phyloP scores from a whole-genome alignment of 2,797 vertebrate species.

The Pterois miles region DNA sequence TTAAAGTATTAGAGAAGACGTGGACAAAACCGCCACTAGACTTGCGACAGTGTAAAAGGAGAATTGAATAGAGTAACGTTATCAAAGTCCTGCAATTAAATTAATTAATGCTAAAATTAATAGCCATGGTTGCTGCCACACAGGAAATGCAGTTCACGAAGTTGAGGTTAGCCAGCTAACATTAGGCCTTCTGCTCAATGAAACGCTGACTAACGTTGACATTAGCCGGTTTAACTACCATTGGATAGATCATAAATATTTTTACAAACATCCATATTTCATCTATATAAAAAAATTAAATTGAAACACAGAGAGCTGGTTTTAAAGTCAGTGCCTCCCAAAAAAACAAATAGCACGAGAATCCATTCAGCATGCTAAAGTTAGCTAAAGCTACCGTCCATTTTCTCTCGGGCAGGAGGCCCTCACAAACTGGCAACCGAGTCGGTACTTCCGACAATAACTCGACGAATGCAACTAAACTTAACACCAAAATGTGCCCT shows the following conservation, averaged over 20 bases:
- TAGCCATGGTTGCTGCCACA: not conserved
- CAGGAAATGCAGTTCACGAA: not conserved
- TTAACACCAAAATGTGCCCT: rapidly evolving
- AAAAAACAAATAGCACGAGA: not conserved
- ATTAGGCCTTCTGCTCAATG: not conserved
- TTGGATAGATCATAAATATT: too few species aligned
- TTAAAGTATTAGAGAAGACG: not conserved
- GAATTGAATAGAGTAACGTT: not conserved
- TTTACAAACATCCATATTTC: rapidly evolving
- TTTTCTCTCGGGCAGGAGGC: slow-evolving; percentile 11
- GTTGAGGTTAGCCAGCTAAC: not conserved
- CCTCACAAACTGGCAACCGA: not conserved
- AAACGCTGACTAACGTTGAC: not conserved
- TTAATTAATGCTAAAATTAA: not conserved
- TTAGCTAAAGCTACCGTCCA: not conserved
- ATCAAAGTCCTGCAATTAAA: not conserved
- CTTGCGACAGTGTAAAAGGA: too few species aligned
- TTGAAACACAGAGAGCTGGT: rapidly evolving
- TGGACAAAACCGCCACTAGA: too few species aligned
- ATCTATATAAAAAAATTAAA: rapidly evolving
- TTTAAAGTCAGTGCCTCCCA: rapidly evolving
- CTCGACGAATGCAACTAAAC: rapidly evolving
- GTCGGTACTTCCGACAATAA: not conserved
- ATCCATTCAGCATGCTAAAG: not conserved
- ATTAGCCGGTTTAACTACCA: not conserved